Base-by-base conservation (phyloP, 2,113 vertebrate genomes). In the Gadus chalcogrammus region DNA sequence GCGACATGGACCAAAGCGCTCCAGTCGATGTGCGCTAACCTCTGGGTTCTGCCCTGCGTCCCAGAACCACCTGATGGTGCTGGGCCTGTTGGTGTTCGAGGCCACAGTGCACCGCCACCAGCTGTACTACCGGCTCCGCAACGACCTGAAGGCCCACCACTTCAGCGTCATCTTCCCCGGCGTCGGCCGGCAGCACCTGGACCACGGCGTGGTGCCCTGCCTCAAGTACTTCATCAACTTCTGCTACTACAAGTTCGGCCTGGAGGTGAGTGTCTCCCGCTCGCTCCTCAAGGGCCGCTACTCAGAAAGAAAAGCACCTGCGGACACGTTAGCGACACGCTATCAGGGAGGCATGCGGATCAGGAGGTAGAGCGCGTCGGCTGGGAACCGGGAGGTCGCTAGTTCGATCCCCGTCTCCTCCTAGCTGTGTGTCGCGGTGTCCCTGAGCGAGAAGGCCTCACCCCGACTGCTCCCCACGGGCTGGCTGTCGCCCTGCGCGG, bases 231-330 rank as follows among this genome's bases (percentile, higher is more conserved):
- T 92, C 65, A 48, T 90, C 73, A 94, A 92, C 85, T 91, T 88
- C 20, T 84, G 75, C 67, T 94, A 88, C 86, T 92, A 93, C 71
- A 92, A 91, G 79, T 93, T 92, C 83, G 90, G 93, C 28, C 77
- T 93, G 4, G 91, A 94, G 92, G 91, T 58, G 42, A 1, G 42
- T 92, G 76, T 67, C 1, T 61, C 59, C 5, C 18, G 59, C 18
- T 59, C 18, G 7, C 3, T n/a, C n/a, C 16, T 55, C 16, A 2
- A 17, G 3, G 16, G 56, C 4, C 56, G n/a, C n/a, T n/a, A 18
- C 56, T 3, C 56, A 1, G 1, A 9, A 48, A 9, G 42, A 48
- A 48, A 9, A 13, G 2, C 42, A 2, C 12, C 42, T 48, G 1
- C 42, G 12, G 42, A 48, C 42, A 13, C 42, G 12, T 11, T 13